Evolutionary conservation across 2,888 invertebrate genomes (phyloP), one percentile per base, ranked within the genome.

Genomic region (Phengaris arion): DNA sequence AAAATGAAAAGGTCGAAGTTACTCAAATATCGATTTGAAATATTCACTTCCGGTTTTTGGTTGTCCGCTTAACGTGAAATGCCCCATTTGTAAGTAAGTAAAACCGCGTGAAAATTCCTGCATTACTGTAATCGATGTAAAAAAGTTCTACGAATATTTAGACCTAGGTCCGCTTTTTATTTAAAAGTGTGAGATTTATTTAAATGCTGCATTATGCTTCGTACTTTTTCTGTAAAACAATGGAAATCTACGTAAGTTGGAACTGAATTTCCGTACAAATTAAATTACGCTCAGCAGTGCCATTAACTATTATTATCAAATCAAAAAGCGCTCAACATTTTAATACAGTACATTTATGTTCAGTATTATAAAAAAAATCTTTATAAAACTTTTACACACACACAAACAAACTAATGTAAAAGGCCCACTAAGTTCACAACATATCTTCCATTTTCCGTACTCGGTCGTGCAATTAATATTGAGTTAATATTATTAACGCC

Each of bases 401-500:
- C 12, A 2, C 35, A 7, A 64, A 64, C 64, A 45, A 6, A 57
- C 22, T 64, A 7, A 64, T 35, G 10, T 64, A 64, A 64, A 6
- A 6, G 12, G 64, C 35, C 35, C 12, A 55, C n/a, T 10, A 52
- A 52, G 9, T 52, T 55, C 7, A 64, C 2, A 35, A 22, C 13
- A 35, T 64, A 12, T 64, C 64, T 64, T 12, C 64, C 35, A 64
- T 12, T 64, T 13, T 35, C 64, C 35, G 35, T 64, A 35, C 35
- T 64, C 35, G 35, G 35, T 64, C 64, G 35, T 12, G 64, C 64
- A 64, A 22, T 22, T 22, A 22, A 22, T 22, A 22, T 22, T 22
- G 22, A 64, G 35, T 64, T 64, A 64, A 45, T 64, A 64, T 64
- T 35, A 64, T 64, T 45, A 64, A 64, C 35, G 64, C 35, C 35